Base-by-base conservation (phyloP, 2,888 invertebrate genomes). In the Acronicta alni region DNA sequence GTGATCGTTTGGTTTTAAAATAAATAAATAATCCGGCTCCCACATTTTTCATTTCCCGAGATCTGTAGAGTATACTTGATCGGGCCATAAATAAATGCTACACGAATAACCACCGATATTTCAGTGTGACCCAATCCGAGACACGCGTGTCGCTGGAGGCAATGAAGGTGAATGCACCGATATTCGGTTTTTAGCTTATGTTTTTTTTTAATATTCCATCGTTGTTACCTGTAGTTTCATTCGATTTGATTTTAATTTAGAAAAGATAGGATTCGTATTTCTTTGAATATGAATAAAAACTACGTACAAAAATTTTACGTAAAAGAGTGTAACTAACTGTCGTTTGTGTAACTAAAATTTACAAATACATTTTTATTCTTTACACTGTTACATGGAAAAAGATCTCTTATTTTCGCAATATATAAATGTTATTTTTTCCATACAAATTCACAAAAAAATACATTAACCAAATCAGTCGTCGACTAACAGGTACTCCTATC, bases 91-190 rank as follows among this genome's bases (percentile, higher is more conserved):
- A 73, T 72, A 72, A 62, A 67, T 57, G 32, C 56, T 35, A 71
- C 48, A 57, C 57, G 71, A 74, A 74, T 74, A 74, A 54, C 46
- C 52, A 30, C 45, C 58, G 71, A 65, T 74, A 71, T 74, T 74
- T 65, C 64, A 54, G 60, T 54, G 53, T 65, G 75, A 74, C 72
- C 71, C 75, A 65, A 71, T 71, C 71, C 44, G 41, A 32, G 17
- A 44, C 46, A 57, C 51, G 56, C 62, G 67, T 57, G 68, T 74
- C 71, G 71, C 74, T 54, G 12, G 23, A 60, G 75, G 73, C 71
- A 61, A 26, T 15, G 38, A 67, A 59, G 48, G 53, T 42, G 41
- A 46, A 67, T 30, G 23, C 17, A 49, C 41, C 43, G 38, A 59
- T 65, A 53, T 67, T 54, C 38, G 37, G 48, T 38, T n/a, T 49